A percentile compares a stretch with the other conserved stretches of the same genome.
Conservation (phyloP, 2,113 vertebrate genomes). For the Labeo catla region DNA sequence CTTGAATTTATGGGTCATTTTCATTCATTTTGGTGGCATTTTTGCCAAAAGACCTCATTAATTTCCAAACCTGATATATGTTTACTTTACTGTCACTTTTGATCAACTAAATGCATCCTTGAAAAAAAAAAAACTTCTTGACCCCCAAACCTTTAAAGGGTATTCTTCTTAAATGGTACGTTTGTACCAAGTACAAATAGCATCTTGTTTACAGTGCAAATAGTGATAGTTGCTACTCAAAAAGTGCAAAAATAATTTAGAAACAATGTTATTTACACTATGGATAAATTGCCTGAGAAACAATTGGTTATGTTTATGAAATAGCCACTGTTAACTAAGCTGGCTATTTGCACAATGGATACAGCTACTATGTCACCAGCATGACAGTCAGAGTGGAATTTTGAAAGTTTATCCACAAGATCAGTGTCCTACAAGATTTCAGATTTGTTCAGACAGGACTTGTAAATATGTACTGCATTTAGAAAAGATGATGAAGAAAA, state of each 20-base stretch:
- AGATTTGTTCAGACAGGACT: not conserved
- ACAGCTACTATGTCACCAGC: not conserved
- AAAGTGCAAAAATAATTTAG: not conserved
- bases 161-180: not conserved
- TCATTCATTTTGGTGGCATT: too few species aligned
- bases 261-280: not conserved
- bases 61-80: too few species aligned
- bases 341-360: not conserved
- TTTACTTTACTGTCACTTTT: not conserved
- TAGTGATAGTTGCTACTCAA: not conserved
- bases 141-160: not conserved
- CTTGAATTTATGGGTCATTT: too few species aligned
- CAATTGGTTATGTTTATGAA: not conserved
- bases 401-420: not conserved
- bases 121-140: not conserved
- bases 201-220: not conserved
- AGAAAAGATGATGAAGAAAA: constrained; percentile 2
- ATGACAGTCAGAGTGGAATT: not conserved
- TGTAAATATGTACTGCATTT: not conserved
- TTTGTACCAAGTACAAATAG: not conserved
- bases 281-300: not conserved
- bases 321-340: not conserved
- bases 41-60: too few species aligned
- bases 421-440: not conserved
- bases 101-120: not conserved